A percentile compares a stretch with the other conserved stretches of the same genome.
These are phyloP conservation scores for Sminthurinus aureus DNA, from an alignment of 2,888 invertebrate species.

Conservation along the genomic window DNA sequence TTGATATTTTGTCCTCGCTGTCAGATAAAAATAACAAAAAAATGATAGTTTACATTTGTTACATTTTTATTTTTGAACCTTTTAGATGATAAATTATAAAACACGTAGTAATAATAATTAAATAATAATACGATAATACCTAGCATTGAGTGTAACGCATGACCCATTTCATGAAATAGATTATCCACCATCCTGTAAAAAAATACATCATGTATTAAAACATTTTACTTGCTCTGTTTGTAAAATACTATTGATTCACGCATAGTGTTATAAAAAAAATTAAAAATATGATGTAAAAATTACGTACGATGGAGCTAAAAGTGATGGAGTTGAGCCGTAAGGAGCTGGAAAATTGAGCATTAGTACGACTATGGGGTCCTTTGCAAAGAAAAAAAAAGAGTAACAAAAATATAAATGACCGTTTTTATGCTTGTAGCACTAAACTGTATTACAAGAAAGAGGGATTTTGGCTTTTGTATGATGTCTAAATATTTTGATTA, in stretches of 20 bases:
- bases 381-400: background rate
- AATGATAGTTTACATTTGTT: too few species aligned
- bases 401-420: background rate
- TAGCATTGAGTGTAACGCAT: conserved; percentile 96
- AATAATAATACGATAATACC: too few species aligned
- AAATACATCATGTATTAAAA: too few species aligned
- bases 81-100: too few species aligned
- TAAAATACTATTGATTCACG: too few species aligned
- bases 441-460: too few species aligned
- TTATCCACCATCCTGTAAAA: conserved; percentile 79
- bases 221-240: too few species aligned
- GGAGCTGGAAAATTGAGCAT: conserved; percentile 87
- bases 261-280: too few species aligned
- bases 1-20: conserved; percentile 93
- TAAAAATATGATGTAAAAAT: too few species aligned
- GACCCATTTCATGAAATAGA: conserved; percentile 98
- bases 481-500: background rate
- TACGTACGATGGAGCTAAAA: conserved; percentile 74
- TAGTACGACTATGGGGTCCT: conserved; percentile 88
- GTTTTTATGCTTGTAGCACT: too few species aligned
- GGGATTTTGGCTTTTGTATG: background rate
- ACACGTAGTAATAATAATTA: too few species aligned
- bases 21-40: conserved; percentile 44
- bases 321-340: conserved; percentile 70
- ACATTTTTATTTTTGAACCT: too few species aligned